Evolutionary conservation across 2,113 vertebrate species (phyloP).

Genomic region (Trochalopteron elliotii): DNA sequence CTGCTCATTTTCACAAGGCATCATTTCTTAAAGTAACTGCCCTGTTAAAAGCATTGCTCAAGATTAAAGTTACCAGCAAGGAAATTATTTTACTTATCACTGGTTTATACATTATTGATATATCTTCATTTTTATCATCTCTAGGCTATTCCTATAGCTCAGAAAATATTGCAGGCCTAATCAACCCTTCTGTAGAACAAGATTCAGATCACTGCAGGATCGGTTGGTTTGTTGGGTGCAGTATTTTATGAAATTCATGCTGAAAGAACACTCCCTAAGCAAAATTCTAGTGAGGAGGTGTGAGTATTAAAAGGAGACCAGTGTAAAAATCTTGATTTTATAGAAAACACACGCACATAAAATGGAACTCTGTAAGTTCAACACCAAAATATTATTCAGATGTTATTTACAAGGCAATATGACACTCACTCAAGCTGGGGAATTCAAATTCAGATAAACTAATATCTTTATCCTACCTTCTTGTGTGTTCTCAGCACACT

Average conservation of each 20-base stretch:
- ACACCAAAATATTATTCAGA: not conserved
- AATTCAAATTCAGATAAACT: not conserved
- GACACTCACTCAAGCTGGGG: not conserved
- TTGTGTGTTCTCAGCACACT: not conserved
- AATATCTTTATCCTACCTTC: not conserved
- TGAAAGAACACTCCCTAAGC: not conserved
- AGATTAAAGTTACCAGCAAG: not conserved
- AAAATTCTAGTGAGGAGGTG: not conserved
- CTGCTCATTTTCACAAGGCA: not conserved
- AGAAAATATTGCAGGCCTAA: not conserved
- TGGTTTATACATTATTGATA: not conserved
- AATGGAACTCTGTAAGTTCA: not conserved
- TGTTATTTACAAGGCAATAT: not conserved
- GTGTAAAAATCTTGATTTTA: not conserved
- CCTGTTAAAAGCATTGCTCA: not conserved
- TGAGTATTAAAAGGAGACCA: not conserved
- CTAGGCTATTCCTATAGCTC: not conserved
- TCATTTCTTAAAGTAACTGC: not conserved
- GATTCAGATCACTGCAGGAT: not conserved
- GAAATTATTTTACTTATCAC: not conserved
- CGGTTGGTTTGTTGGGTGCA: not conserved
- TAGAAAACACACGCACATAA: not conserved
- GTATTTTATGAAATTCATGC: not conserved
- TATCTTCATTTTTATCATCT: not conserved
- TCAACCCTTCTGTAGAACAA: not conserved